Percentiles rank a stretch among this genome's conserved stretches.
These are phyloP conservation scores for Cremastobaeus sp. DNA, from an alignment of 2,888 invertebrate species.

Conservation along the genomic window DNA sequence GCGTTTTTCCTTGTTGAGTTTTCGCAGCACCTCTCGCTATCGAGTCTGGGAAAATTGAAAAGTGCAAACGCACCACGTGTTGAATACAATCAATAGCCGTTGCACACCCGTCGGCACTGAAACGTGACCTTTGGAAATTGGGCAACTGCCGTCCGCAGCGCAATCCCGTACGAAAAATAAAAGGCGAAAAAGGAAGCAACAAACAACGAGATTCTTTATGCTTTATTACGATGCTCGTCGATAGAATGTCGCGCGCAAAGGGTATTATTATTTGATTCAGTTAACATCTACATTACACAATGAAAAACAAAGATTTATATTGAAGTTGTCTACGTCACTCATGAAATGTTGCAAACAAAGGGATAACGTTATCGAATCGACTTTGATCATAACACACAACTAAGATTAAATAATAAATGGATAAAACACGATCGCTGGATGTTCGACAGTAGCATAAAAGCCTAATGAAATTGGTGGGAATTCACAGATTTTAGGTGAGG, in stretches of 20 bases:
- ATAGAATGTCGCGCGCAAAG: constrained; percentile 31
- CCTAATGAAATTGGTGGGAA: too few relatives aligned
- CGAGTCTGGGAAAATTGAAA: constrained; percentile 50
- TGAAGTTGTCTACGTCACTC: too few relatives aligned
- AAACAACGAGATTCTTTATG: constrained; percentile 43
- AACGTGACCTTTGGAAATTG: constrained; percentile 60
- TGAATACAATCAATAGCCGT: constrained; percentile 59
- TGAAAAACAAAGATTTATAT: constrained; percentile 10
- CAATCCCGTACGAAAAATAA: constrained; percentile 43
- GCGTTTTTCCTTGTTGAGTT: constrained; percentile 28
- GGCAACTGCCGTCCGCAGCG: constrained; percentile 52
- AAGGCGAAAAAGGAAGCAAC: constrained; percentile 26
- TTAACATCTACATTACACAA: constrained; percentile 26
- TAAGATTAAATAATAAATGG: too few relatives aligned
- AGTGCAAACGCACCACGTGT: constrained; percentile 60
- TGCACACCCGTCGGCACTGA: constrained; percentile 56
- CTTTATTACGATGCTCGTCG: constrained; percentile 36
- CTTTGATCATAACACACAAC: too few relatives aligned
- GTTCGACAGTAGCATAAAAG: too few relatives aligned
- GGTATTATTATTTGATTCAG: constrained; percentile 42
- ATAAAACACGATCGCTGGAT: too few relatives aligned
- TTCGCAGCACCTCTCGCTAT: constrained; percentile 25
- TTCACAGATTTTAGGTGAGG: too few relatives aligned
- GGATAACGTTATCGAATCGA: too few relatives aligned
- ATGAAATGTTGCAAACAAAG: too few relatives aligned